Base-by-base conservation (phyloP, 92 coral and sea anemone genomes). In the Phenganax marumi region DNA sequence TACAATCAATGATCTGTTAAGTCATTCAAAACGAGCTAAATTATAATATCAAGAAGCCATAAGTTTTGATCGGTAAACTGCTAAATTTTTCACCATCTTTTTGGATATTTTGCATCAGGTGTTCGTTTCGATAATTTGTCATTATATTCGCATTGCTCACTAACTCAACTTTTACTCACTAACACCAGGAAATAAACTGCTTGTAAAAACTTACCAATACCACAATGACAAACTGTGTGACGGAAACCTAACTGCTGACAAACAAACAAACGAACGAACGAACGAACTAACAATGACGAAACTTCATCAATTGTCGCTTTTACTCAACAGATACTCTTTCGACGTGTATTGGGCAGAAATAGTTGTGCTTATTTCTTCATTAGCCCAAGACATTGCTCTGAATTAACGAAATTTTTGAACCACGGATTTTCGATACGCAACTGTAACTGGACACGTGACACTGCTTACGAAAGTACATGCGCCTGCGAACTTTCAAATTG, bases 361-460 rank as follows among this genome's bases (percentile, higher is more conserved):
- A 56, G 81, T 22, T 76, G 52, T 26, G 60, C 72, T 78, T 78
- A 11, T 17, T 78, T 57, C 65, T 66, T n/a, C 24, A 46, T 78
- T 78, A 78, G 83, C 83, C 83, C 83, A 78, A 78, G 83, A 78
- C 83, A 64, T 66, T 66, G 17, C 26, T 47, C 43, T 66, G 49
- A 33, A 25, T 24, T 25, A 6, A 64, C 47, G 14, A 19, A 19
- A 52, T 73, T 73, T 51, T 17, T 73, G 12, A 73, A 49, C 11
- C 48, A 51, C 46, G 13, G n/a, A 21, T n/a, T 55, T 54, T 26
- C 26, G 8, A 33, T 48, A 23, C 14, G 52, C 23, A 25, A 57
- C 52, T 66, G 12, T 62, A 9, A 26, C 63, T 0, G 13, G 19
- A 55, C 52, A 76, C 51, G 12, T 54, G 68, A 56, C 81, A 11